Evolutionary conservation across 1,140 invertebrate genomes (phyloP), one percentile per base, ranked within the genome.

Genomic region (Palaemon carinicauda): DNA sequence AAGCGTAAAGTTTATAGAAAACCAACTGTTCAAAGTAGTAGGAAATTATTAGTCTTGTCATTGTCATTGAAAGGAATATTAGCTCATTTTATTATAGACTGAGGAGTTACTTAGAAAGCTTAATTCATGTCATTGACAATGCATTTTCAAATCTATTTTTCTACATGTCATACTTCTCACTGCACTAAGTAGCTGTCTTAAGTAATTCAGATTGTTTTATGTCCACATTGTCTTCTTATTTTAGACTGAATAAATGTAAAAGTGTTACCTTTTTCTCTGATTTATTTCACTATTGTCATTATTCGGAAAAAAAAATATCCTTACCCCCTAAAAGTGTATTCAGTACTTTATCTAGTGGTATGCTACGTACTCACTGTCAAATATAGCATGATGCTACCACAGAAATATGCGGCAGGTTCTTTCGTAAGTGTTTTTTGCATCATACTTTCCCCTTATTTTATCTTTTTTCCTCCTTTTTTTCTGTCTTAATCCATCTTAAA

Each of bases 381-480:
- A 51, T 53, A 69, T 54, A 24, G 78, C 56, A 85, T 74, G 74
- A 85, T 78, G 82, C 78, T 21, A 53, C 75, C 60, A 56, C 80
- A 73, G 54, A 69, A n/a, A 29, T 65, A 53, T 71, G 21, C 82
- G 79, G 69, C 54, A 78, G 56, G 65, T 52, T 33, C 53, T 60
- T 69, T 85, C 82, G 82, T 85, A 85, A 85, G 82, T 85, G 73
- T 81, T 81, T 21, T n/a, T 21, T 54, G 41, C 29, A 27, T 31
- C 9, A 19, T 27, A 27, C 52, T 75, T 69, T 82, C 74, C 24
- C 56, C 24, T n/a, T n/a, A n/a, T n/a, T n/a, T n/a, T n/a, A 21
- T 17, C 56, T 15, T 7, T 60, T 17, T 27, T 60, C 17, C 56
- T 60, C 56, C 17, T 27, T 2, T 60, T 60, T 27, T 17, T 27